Percentiles rank a stretch among this genome's conserved stretches.
phyloP scores from a whole-genome alignment of 2,113 vertebrate species.

The Atherinomorus stipes region DNA sequence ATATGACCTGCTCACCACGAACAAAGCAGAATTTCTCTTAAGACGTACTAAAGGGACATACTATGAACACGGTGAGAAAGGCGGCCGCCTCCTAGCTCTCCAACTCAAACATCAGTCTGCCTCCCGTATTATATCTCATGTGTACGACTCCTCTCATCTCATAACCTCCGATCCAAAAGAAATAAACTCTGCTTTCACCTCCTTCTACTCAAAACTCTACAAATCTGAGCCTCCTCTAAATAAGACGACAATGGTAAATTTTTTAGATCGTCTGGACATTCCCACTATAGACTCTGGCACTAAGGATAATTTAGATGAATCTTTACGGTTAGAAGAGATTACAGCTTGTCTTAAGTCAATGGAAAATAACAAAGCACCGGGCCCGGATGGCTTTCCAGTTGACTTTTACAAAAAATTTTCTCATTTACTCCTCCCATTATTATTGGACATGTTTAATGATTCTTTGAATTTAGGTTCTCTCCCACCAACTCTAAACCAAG shows the following conservation, averaged over 20 bases:
- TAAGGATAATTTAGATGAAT: not conserved
- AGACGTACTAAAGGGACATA: not conserved
- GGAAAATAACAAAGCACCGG: not conserved
- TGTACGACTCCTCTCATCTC: not conserved
- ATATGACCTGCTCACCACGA: not conserved
- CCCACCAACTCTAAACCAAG: not conserved
- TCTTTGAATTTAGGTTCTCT: not conserved
- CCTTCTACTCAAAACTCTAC: not conserved
- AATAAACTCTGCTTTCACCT: not conserved
- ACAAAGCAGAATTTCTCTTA: not conserved
- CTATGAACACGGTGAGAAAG: not conserved
- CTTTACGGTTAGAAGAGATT: not conserved
- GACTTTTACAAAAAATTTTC: not conserved
- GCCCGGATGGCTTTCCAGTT: not conserved
- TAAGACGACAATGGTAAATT: not conserved
- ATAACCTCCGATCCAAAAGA: not conserved
- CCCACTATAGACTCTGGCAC: not conserved
- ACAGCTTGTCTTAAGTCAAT: not conserved
- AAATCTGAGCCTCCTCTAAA: not conserved
- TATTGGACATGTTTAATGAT: not conserved
- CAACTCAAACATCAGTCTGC: too few relatives aligned
- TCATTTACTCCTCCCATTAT: not conserved
- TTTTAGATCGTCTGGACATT: not conserved
- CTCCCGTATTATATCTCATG: not conserved
- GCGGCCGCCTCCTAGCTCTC: not conserved